A percentile compares a stretch with the other conserved stretches of the same genome.
These are phyloP conservation scores for Hartigia nigra DNA, from an alignment of 2,888 invertebrate species.

Conservation along the genomic window DNA sequence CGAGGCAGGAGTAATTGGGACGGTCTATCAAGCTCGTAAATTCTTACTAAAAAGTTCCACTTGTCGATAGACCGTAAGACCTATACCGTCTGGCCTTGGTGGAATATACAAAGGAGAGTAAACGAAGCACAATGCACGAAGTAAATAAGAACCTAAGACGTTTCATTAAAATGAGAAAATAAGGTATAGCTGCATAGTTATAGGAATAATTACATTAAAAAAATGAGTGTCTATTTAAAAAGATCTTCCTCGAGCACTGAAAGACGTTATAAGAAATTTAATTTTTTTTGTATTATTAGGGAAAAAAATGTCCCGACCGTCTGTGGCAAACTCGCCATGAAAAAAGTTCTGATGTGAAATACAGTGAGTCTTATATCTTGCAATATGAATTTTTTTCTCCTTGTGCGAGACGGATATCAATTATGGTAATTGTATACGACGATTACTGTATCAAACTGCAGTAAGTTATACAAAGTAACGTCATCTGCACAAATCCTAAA, in stretches of 20 bases:
- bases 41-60: slow-evolving; percentile 2
- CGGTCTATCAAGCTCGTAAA: background rate
- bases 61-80: slow-evolving; percentile 4
- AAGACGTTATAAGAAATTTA: background rate
- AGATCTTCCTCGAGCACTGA: background rate
- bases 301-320: background rate
- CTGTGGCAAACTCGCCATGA: background rate
- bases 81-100: background rate
- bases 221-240: background rate
- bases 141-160: background rate
- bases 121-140: background rate
- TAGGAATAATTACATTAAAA: background rate
- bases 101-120: background rate
- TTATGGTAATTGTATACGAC: background rate
- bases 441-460: background rate
- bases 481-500: background rate
- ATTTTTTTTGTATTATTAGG: background rate
- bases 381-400: background rate
- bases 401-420: background rate
- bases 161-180: background rate
- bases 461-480: background rate
- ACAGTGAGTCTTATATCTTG: background rate
- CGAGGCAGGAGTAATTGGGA: background rate
- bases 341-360: background rate
- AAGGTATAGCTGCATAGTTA: background rate